Evolutionary conservation across 2,888 invertebrate species (phyloP).

Genomic region (Drosophila buzzatii): DNA sequence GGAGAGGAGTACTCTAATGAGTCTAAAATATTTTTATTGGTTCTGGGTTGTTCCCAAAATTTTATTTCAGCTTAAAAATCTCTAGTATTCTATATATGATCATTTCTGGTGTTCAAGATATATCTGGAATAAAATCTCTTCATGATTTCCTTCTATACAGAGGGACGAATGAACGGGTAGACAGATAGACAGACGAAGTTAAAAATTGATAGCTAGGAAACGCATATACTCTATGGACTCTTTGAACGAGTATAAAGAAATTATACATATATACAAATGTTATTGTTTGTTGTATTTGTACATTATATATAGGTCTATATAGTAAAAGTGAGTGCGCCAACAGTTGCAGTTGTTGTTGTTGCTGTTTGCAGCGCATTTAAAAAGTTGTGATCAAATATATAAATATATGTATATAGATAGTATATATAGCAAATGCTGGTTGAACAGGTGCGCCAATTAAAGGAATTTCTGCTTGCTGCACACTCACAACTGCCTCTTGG

Average conservation of each 20-base stretch:
- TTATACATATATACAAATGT: conserved; percentile 21
- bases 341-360: conserved; percentile 45
- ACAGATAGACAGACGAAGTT: background rate
- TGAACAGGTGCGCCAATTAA: conserved; percentile 72
- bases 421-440: conserved; percentile 21
- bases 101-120: too few species aligned
- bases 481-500: conserved; percentile 68
- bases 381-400: conserved; percentile 52
- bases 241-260: background rate
- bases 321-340: conserved; percentile 63
- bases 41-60: too few species aligned
- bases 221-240: background rate
- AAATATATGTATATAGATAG: conserved; percentile 14
- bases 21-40: too few species aligned
- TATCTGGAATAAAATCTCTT: too few species aligned
- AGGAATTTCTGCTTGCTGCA: conserved; percentile 33
- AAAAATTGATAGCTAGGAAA: background rate
- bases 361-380: conserved; percentile 59
- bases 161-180: background rate
- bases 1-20: too few species aligned
- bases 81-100: too few species aligned
- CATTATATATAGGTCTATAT: conserved; percentile 25
- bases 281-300: conserved; percentile 31
- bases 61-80: too few species aligned
- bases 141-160: too few species aligned